Conservation (phyloP, 1,140 invertebrate genomes). For the Bombus sylvicola region DNA sequence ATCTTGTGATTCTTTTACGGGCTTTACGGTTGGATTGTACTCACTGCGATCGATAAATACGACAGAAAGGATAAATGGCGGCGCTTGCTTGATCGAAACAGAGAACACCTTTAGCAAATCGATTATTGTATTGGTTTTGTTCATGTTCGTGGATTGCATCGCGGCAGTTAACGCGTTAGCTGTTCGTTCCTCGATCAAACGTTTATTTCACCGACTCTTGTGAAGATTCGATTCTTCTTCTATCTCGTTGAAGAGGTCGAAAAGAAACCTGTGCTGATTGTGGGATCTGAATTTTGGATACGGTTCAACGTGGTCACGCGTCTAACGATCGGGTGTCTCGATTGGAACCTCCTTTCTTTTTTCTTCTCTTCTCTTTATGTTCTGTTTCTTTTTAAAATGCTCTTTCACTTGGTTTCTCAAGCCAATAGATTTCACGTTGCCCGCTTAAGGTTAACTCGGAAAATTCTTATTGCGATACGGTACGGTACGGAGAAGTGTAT, state of each 20-base stretch:
- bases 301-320: not conserved
- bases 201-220: not conserved
- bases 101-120: not conserved
- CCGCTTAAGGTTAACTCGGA: slow-evolving; percentile 32
- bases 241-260: not conserved
- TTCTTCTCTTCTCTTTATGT: not conserved
- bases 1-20: not conserved
- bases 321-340: not conserved
- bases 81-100: not conserved
- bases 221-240: not conserved
- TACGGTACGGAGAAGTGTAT: slow-evolving; percentile 11
- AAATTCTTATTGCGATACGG: slow-evolving; percentile 42
- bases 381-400: not conserved
- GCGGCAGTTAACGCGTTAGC: slow-evolving; percentile 31
- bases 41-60: not conserved
- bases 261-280: slow-evolving; percentile 16
- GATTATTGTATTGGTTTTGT: not conserved
- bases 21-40: not conserved
- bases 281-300: slow-evolving; percentile 11
- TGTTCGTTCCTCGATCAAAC: slow-evolving; percentile 15
- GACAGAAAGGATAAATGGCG: not conserved
- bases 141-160: not conserved
- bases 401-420: not conserved
- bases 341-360: not conserved
- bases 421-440: slow-evolving; percentile 4